Conservation (phyloP, 2,888 invertebrate species). For the Siphlonurus alternatus region DNA sequence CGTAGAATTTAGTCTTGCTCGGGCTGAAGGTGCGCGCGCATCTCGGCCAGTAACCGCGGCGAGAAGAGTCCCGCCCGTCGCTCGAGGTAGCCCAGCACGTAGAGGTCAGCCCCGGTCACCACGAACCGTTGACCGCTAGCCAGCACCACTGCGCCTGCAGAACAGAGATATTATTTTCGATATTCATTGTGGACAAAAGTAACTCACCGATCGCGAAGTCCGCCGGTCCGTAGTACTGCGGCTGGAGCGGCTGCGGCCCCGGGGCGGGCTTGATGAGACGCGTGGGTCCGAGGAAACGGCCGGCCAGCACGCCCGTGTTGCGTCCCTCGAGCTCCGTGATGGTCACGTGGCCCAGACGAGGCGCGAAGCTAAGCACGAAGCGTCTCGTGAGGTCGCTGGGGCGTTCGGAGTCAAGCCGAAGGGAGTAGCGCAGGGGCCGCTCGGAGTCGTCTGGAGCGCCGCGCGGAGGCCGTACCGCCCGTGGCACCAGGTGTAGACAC, state of each 20-base stretch:
- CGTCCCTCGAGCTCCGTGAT: constrained; percentile 53
- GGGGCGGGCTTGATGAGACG: constrained; percentile 50
- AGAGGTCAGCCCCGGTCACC: constrained; percentile 58
- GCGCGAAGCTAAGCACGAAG: constrained; percentile 58
- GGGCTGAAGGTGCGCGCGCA: neutral
- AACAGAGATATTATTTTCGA: neutral
- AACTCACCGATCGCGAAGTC: constrained; percentile 58
- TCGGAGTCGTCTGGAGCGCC: neutral
- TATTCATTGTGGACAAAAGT: neutral
- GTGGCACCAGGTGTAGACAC: constrained; percentile 49
- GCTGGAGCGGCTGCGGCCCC: constrained; percentile 51
- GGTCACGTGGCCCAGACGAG: constrained; percentile 56
- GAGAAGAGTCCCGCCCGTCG: constrained; percentile 34
- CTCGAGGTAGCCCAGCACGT: constrained; percentile 59
- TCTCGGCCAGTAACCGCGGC: neutral
- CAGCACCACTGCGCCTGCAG: constrained; percentile 41
- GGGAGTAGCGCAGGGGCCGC: constrained; percentile 51
- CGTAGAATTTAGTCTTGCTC: no score
- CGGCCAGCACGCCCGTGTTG: constrained; percentile 62
- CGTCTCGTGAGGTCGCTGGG: constrained; percentile 59
- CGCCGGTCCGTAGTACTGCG: constrained; percentile 56
- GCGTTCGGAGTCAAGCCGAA: constrained; percentile 57
- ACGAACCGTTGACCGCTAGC: constrained; percentile 59
- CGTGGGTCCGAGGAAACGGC: constrained; percentile 52
- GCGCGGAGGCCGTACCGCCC: constrained; percentile 32